Percentiles rank a stretch among this genome's conserved stretches.
Conservation (phyloP, 2,113 vertebrate species). For the Mus musculus region DNA sequence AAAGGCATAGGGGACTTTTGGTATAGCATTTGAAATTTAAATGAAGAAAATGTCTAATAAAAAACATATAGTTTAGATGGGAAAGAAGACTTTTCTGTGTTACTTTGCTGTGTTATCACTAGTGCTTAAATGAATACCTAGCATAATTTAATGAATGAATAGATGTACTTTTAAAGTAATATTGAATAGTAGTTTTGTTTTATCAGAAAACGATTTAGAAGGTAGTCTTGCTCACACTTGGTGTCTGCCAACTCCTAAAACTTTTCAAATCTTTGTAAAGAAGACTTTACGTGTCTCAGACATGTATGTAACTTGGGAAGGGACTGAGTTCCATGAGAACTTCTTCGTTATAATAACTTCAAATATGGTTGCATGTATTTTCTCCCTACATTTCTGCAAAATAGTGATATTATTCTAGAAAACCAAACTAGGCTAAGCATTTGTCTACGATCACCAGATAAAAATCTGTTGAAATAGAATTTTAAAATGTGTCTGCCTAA, state of each 20-base stretch:
- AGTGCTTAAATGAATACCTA: not conserved
- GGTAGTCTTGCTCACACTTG: not conserved
- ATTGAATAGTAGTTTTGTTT: not conserved
- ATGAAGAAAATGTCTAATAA: too few species aligned
- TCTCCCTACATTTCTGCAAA: not conserved
- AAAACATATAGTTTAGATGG: not conserved
- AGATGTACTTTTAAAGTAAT: not conserved
- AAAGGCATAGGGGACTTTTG: too few species aligned
- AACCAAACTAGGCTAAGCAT: not conserved
- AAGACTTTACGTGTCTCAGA: not conserved
- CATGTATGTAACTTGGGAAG: not conserved
- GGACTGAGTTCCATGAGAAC: not conserved
- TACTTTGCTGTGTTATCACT: not conserved
- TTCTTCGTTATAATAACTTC: not conserved
- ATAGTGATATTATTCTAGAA: not conserved
- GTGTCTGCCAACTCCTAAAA: not conserved
- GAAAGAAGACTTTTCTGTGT: not conserved
- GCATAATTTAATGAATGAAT: not conserved
- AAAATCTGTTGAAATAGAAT: constrained; percentile 2
- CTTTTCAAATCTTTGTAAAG: not conserved
- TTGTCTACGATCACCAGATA: not conserved
- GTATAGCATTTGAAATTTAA: too few species aligned
- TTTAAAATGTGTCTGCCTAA: not conserved
- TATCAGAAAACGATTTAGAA: not conserved
- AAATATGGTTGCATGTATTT: not conserved